Base-by-base conservation (phyloP, 1,140 invertebrate species). In the Ceratosolen fusciceps region DNA sequence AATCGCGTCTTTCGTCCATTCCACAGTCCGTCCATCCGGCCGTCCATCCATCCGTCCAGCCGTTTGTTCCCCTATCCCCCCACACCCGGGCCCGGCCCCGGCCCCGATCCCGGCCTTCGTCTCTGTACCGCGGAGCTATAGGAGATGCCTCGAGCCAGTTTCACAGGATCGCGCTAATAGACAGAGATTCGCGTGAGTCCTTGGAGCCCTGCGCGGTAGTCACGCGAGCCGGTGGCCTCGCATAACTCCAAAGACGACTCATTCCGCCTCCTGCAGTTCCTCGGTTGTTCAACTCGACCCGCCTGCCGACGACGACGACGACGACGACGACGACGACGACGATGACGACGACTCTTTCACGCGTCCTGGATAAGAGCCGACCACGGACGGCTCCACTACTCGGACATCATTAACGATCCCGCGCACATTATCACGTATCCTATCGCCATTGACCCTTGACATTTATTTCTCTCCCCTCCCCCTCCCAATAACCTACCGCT, bases 141-240 rank as follows among this genome's bases (percentile, higher is more conserved):
- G n/a, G n/a, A n/a, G n/a, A n/a, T n/a, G n/a, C 39, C 7, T n/a
- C 60, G 14, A 21, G 31, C 29, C 54, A 52, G 49, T 26, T 12
- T 58, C 60, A 34, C 60, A 34, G 37, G 34, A 24, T 43, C 37
- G 37, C 58, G 19, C 43, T 74, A 68, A 74, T 74, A 58, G 56
- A 29, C 34, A 39, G 49, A 47, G 49, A 67, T 67, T 79, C 62
- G 76, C 76, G 68, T 72, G 76, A 60, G 31, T 39, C 29, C 29
- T 65, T 56, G 7, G 16, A 29, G 52, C 14, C 12, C 21, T n/a
- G 0, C 14, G 67, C 68, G 39, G 14, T 26, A 56, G 71, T 68
- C 77, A 74, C 71, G 77, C 77, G 72, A 74, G 19, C 7, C 49
- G 8, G 24, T 34, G 29, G 29, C 52, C n/a, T 34, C 62, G 58